Evolutionary conservation across 2,888 invertebrate genomes (phyloP).

Genomic region (Neuroscelio doddi): DNA sequence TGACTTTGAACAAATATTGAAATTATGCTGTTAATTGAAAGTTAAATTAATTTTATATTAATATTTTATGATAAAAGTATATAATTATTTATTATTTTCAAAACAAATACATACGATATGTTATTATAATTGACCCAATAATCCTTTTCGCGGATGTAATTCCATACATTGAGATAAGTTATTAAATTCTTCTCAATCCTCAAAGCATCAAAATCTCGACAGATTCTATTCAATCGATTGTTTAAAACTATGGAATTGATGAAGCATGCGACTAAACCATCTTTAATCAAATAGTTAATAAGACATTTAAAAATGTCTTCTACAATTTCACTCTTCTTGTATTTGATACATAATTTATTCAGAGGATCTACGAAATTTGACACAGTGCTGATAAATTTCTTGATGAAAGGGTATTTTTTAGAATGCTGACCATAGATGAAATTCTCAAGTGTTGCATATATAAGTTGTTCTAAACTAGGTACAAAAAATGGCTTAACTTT

Average conservation of each 20-base stretch:
- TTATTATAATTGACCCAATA: slow-evolving; percentile 48
- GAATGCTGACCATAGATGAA: slow-evolving; percentile 50
- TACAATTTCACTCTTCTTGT: slow-evolving; percentile 25
- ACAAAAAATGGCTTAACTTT: slow-evolving; percentile 54
- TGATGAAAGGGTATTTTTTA: slow-evolving; percentile 46
- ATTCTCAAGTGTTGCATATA: slow-evolving; percentile 52
- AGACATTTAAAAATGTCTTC: slow-evolving; percentile 44
- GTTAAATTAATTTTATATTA: no score
- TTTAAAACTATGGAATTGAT: slow-evolving; percentile 56
- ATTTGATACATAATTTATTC: slow-evolving; percentile 40
- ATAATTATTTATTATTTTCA: neutral
- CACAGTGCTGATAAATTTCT: slow-evolving; percentile 47
- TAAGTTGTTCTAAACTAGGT: slow-evolving; percentile 54
- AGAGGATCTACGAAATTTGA: slow-evolving; percentile 27
- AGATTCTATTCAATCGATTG: slow-evolving; percentile 54
- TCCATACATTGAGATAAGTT: slow-evolving; percentile 48
- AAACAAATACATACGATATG: slow-evolving; percentile 22
- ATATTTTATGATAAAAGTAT: no score
- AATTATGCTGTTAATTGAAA: no score
- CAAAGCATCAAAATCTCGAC: slow-evolving; percentile 51
- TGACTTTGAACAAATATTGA: no score
- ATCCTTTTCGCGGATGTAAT: slow-evolving; percentile 53
- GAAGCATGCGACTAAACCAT: slow-evolving; percentile 53
- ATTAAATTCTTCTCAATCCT: slow-evolving; percentile 50
- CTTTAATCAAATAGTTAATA: slow-evolving; percentile 50